Conservation (phyloP, 2,888 invertebrate species). For the Meiosimyza platycephala region DNA sequence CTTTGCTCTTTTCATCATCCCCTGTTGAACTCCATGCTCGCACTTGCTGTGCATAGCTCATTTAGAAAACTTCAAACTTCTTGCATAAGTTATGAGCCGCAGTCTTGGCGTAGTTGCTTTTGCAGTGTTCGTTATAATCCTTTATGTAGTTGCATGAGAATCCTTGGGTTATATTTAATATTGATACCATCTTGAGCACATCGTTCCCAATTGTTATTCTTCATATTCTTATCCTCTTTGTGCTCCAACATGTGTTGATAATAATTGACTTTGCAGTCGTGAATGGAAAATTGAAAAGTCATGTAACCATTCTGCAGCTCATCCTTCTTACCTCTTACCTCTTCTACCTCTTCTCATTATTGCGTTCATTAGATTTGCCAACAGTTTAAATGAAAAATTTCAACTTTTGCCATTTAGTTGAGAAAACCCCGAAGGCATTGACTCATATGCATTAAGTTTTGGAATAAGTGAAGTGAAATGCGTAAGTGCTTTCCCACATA, state of each 20-base stretch:
- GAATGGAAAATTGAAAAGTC: constrained; percentile 67
- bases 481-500: too few species aligned
- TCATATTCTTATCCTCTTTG: constrained; percentile 14
- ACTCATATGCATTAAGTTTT: too few species aligned
- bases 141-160: constrained; percentile 31
- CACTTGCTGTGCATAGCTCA: constrained; percentile 15
- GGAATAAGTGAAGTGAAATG: too few species aligned
- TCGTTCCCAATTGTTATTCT: constrained; percentile 2
- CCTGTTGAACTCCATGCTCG: background rate
- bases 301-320: constrained; percentile 48
- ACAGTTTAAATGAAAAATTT: background rate
- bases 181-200: constrained; percentile 29
- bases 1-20: background rate
- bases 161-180: constrained; percentile 26
- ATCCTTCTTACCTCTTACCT: background rate
- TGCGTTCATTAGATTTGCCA: background rate
- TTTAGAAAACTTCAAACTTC: constrained; percentile 39
- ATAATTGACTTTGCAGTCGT: constrained; percentile 67
- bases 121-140: constrained; percentile 37
- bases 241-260: constrained; percentile 42
- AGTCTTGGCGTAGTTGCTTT: constrained; percentile 13
- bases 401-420: background rate
- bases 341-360: too few species aligned
- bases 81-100: constrained; percentile 45
- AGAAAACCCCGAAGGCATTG: too few species aligned